Evolutionary conservation across 2,888 invertebrate species (phyloP).

Genomic region (Drosophila atripex): DNA sequence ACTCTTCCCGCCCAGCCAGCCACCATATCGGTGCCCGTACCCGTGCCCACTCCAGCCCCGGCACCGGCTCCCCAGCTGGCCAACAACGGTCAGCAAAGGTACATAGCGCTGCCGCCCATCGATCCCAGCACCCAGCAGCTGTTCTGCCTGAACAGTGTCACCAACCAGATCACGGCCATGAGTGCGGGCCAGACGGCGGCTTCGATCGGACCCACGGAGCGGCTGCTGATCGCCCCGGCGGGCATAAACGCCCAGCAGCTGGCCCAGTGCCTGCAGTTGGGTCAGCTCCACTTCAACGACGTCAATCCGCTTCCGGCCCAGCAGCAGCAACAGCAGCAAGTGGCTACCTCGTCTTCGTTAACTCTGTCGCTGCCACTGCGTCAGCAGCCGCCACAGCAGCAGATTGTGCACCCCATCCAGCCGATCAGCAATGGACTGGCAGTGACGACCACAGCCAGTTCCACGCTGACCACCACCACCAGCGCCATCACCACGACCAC

Average conservation of each 20-base stretch:
- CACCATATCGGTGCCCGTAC: slow-evolving; percentile 38
- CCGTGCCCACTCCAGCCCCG: slow-evolving; percentile 25
- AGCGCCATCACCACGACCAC: slow-evolving; percentile 63
- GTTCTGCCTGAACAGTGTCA: slow-evolving; percentile 83
- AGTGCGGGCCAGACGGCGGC: slow-evolving; percentile 83
- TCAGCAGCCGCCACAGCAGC: slow-evolving; percentile 81
- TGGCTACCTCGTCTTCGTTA: slow-evolving; percentile 40
- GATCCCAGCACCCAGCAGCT: slow-evolving; percentile 83
- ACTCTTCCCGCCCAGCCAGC: slow-evolving; percentile 18
- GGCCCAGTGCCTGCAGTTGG: slow-evolving; percentile 83
- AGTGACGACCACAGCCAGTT: slow-evolving; percentile 62
- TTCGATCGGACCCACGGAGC: slow-evolving; percentile 83
- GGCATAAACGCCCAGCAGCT: slow-evolving; percentile 84
- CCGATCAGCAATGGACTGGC: slow-evolving; percentile 69
- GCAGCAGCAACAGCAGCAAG: slow-evolving; percentile 38
- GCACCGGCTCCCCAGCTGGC: slow-evolving; percentile 17
- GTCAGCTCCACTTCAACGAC: slow-evolving; percentile 84
- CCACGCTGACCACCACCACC: slow-evolving; percentile 62
- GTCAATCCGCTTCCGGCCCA: slow-evolving; percentile 78
- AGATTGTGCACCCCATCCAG: slow-evolving; percentile 82
- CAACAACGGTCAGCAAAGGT: slow-evolving; percentile 70
- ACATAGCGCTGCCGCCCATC: slow-evolving; percentile 83
- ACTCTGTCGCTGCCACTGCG: slow-evolving; percentile 58
- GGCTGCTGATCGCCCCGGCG: slow-evolving; percentile 83
- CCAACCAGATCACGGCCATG: slow-evolving; percentile 84